Conservation (phyloP, 2,888 invertebrate genomes). For the Xestia c-nigrum region DNA sequence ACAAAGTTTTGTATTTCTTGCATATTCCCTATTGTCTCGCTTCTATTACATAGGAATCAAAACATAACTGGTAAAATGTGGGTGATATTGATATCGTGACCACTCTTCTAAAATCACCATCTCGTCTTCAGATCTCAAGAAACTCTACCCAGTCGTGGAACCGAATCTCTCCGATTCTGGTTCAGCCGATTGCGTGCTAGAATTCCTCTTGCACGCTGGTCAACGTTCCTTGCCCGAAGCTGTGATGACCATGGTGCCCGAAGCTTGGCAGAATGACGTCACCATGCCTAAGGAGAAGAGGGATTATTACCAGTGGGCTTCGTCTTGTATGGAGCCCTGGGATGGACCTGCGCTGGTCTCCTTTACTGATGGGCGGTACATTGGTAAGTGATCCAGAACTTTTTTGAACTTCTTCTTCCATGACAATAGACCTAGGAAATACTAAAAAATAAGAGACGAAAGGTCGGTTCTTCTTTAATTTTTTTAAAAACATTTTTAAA, state of each 20-base stretch:
- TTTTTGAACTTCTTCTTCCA: neutral
- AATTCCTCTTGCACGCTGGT: slow-evolving; percentile 98
- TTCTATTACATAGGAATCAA: too few species aligned
- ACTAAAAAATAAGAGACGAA: too few species aligned
- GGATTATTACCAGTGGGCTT: slow-evolving; percentile 99
- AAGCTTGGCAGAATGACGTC: slow-evolving; percentile 99
- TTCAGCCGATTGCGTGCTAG: slow-evolving; percentile 98
- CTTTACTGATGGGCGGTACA: slow-evolving; percentile 99
- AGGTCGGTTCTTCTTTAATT: too few species aligned
- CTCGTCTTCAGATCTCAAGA: slow-evolving; percentile 91
- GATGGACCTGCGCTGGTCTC: slow-evolving; percentile 99
- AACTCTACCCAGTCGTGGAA: slow-evolving; percentile 99
- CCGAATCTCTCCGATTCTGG: slow-evolving; percentile 99
- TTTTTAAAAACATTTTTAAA: too few species aligned
- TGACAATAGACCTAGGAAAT: too few species aligned
- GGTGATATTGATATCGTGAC: too few species aligned
- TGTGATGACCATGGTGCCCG: slow-evolving; percentile 99
- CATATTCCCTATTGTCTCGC: too few species aligned
- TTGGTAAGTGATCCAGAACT: slow-evolving; percentile 90
- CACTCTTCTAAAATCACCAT: neutral
- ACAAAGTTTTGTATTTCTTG: too few species aligned
- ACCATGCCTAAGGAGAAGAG: slow-evolving; percentile 98
- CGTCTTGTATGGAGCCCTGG: slow-evolving; percentile 99
- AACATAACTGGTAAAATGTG: too few species aligned
- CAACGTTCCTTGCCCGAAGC: slow-evolving; percentile 98